Evolutionary conservation across 2,113 vertebrate species (phyloP), one percentile per base, ranked within the genome.

Genomic region (Muntiacus muntjak): DNA sequence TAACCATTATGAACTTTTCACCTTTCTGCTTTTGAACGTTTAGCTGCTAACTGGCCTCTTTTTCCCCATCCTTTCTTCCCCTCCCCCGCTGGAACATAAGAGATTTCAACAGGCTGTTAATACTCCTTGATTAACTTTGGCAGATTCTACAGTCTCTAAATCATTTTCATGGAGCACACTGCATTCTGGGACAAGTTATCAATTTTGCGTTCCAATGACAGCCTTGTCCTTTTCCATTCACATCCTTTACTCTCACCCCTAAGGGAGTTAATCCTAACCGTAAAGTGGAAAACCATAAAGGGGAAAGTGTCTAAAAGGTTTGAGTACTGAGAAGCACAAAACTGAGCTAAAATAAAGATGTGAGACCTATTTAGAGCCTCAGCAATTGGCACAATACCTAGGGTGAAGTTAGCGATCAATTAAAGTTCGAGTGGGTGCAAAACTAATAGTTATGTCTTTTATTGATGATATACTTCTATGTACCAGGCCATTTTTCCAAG

Each of bases 141-240:
- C 85, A 93, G 94, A 96, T 91, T 96, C 79, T 96, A 87, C 50
- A 90, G 58, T 86, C 94, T 57, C 58, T 97, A 94, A 96, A 97
- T 98, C 91, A 97, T 95, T 96, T 97, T 96, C 97, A 98, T 93
- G 62, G 62, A 89, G 91, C 67, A 82, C 78, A n/a, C 8, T 95
- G 86, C 91, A 95, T 94, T 94, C 91, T 89, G 86, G 89, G 89
- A 91, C 64, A 94, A 47, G 78, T 95, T 95, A 96, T 97, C 89
- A 97, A 92, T 97, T 91, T 82, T 96, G 57, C 45, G 14, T 91
- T 26, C 88, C 76, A 88, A 11, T 94, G 90, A 91, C 87, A 94
- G 58, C 78, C 47, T 95, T 97, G 92, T 94, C 88, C 50, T 95
- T 97, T 95, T 76, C 54, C 40, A 91, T 54, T 81, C 36, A 82